A percentile compares a stretch with the other conserved stretches of the same genome.
These are phyloP conservation scores for Platycercus adscitus DNA, from an alignment of 2,113 vertebrate genomes.

Conservation along the genomic window DNA sequence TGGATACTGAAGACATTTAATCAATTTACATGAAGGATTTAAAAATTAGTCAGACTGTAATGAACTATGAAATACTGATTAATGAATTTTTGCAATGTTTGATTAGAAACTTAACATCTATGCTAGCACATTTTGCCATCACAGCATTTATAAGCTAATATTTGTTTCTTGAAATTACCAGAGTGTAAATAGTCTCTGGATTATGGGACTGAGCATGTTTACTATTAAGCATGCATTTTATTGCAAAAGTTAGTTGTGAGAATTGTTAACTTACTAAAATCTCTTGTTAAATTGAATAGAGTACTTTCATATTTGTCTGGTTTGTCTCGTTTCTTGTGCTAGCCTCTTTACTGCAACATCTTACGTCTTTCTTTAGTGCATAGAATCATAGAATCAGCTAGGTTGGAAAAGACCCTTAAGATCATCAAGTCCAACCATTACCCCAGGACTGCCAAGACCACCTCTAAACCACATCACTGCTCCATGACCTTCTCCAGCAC, in stretches of 20 bases:
- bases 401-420: background rate
- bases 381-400: background rate
- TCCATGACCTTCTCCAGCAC: background rate
- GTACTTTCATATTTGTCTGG: background rate
- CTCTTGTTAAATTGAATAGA: background rate
- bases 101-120: conserved; percentile 82
- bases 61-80: conserved; percentile 91
- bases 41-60: conserved; percentile 88
- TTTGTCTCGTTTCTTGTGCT: background rate
- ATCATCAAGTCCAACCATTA: background rate
- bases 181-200: conserved; percentile 20
- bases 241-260: background rate
- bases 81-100: conserved; percentile 84
- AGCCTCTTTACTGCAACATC: background rate
- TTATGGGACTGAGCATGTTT: background rate
- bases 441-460: background rate
- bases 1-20: conserved; percentile 82
- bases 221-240: background rate
- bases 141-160: conserved; percentile 53
- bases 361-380: background rate
- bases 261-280: background rate
- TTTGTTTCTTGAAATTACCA: conserved; percentile 39
- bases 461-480: background rate
- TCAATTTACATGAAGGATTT: conserved; percentile 89
- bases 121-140: conserved; percentile 61